Conservation (phyloP, 1,140 invertebrate genomes). For the Bombus haemorrhoidalis region DNA sequence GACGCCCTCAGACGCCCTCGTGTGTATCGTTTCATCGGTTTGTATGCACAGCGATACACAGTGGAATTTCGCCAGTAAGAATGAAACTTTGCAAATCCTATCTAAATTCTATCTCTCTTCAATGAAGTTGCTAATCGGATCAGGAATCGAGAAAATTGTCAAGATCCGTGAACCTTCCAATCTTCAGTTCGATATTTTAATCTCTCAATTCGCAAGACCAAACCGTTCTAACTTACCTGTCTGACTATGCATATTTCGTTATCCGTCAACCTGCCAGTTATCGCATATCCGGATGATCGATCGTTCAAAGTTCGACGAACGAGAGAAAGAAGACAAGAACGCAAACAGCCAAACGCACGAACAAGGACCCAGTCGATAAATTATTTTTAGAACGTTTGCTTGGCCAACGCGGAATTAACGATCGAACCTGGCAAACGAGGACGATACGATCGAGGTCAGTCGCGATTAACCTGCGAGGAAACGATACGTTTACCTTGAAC, state of each 20-base stretch:
- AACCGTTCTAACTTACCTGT: no score
- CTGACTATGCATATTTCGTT: neutral
- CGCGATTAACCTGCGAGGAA: slow-evolving; percentile 21
- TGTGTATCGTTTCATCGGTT: slow-evolving; percentile 13
- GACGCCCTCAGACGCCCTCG: neutral
- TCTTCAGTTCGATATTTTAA: neutral
- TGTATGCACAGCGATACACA: neutral
- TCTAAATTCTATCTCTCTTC: neutral
- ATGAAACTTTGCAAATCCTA: neutral
- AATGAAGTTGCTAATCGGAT: neutral
- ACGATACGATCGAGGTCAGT: slow-evolving; percentile 44
- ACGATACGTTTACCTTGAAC: slow-evolving; percentile 39
- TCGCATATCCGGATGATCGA: slow-evolving; percentile 8
- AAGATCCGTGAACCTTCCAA: neutral
- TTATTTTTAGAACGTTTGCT: slow-evolving; percentile 43
- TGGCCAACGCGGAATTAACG: slow-evolving; percentile 40
- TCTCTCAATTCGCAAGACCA: neutral
- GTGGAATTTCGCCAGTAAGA: slow-evolving; percentile 22
- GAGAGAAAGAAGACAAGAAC: slow-evolving; percentile 16
- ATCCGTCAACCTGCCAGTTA: neutral
- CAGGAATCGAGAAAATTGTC: slow-evolving; percentile 2
- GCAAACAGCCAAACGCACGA: slow-evolving; percentile 18
- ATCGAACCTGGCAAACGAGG: slow-evolving; percentile 50
- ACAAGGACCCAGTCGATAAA: slow-evolving; percentile 47
- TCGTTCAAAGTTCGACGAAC: slow-evolving; percentile 44